These are phyloP conservation scores for Brevimyrus niger DNA, from an alignment of 2,113 vertebrate genomes.

Conservation along the genomic window DNA sequence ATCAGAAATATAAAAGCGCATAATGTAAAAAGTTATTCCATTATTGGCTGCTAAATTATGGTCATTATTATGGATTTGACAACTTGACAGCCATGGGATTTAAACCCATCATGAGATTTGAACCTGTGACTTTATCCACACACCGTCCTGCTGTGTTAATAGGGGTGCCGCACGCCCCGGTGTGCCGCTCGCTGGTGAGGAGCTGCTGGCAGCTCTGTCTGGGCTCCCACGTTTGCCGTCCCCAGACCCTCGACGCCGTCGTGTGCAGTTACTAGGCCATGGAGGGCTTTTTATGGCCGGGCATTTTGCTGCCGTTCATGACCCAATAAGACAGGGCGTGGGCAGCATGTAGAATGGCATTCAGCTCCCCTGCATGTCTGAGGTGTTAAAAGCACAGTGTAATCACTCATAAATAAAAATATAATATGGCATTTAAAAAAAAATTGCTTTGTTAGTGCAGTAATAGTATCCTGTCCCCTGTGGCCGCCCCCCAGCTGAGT, in stretches of 20 bases:
- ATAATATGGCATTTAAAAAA: background rate
- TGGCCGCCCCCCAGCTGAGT: background rate
- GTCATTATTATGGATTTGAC: no score
- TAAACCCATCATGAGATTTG: no score
- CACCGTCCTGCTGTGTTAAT: background rate
- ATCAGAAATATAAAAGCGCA: background rate
- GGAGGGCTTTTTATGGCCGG: constrained; percentile 1
- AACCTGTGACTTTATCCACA: no score
- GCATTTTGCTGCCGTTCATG: constrained; percentile 20
- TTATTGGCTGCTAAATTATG: background rate
- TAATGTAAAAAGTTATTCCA: background rate
- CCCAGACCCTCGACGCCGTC: background rate
- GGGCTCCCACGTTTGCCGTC: background rate
- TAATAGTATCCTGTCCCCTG: background rate
- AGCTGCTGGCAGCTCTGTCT: background rate
- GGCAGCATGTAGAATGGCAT: constrained; percentile 9
- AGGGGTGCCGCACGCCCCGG: background rate
- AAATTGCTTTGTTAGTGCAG: background rate
- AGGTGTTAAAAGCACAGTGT: constrained; percentile 8
- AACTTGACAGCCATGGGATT: no score
- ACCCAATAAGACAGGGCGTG: constrained; percentile 18
- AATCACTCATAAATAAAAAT: background rate
- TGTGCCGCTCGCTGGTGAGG: background rate
- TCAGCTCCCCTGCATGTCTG: constrained; percentile 21
- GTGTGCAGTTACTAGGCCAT: background rate